Base-by-base conservation (phyloP, 1,140 invertebrate species). In the Proales similis region DNA sequence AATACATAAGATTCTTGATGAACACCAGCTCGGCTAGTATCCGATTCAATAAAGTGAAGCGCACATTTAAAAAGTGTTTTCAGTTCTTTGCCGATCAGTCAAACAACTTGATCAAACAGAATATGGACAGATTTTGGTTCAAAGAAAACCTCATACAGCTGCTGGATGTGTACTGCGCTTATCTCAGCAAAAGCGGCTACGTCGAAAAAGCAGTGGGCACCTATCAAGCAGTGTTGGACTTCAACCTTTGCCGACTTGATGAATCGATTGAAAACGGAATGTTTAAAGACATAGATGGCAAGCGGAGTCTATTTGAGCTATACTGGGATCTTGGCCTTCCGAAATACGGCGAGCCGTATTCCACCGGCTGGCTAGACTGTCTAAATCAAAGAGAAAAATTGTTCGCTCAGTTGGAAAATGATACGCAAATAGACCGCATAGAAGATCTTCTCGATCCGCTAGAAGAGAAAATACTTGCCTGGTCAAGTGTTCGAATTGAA, bases 191-290 rank as follows among this genome's bases (percentile, higher is more conserved):
- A 9, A 27, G 17, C 45, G 51, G 51, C 6, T 57, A 42, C 9
- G 12, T 57, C n/a, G 51, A 57, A 57, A 57, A 57, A 42, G 17
- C 19, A n/a, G 45, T 57, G 7, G 51, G 51, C 6, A 2, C 45
- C 19, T 57, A 42, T 42, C 51, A 57, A 42, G 51, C 51, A 17
- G 27, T 57, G 5, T 7, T 57, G 3, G 51, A 57, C 32, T 57
- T 57, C 32, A 57, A 57, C 22, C 45, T n/a, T 57, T 26, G 19
- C n/a, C 11, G 45, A 36, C 9, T 19, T 24, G 14, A 36, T 19
- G 24, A 42, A 42, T 57, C 24, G 45, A 26, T 42, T 30, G 7
- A 57, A 57, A 26, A 42, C 4, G 2, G 11, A 27, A 6, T 12
- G 45, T 27, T 53, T 38, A 11, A 43, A 43, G 22, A 4, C 17